These are phyloP conservation scores for Cynocephalus volans DNA, from an alignment of 2,113 vertebrate species.

Conservation along the genomic window DNA sequence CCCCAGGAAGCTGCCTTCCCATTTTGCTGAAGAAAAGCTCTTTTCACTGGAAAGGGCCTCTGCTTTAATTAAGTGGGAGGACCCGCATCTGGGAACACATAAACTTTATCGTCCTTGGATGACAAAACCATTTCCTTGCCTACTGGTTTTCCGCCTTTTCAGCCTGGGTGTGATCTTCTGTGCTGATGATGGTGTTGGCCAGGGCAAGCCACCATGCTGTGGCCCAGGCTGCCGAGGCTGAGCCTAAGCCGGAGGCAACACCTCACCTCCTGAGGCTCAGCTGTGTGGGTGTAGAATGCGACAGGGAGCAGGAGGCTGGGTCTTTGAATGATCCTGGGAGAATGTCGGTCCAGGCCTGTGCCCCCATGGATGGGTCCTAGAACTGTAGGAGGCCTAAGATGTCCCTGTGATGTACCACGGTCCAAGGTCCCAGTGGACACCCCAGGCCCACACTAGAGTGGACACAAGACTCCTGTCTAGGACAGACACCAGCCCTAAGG, in stretches of 20 bases:
- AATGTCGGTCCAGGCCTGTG: neutral
- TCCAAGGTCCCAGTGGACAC: neutral
- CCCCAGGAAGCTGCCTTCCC: conserved; percentile 54
- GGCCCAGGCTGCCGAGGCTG: neutral
- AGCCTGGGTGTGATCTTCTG: conserved; percentile 53
- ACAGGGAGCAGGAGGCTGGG: neutral
- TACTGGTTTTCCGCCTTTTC: conserved; percentile 76
- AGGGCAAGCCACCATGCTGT: neutral
- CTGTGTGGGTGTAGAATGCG: neutral
- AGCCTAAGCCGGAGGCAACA: neutral
- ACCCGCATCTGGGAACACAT: conserved; percentile 79
- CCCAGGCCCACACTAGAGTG: neutral
- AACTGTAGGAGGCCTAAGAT: neutral
- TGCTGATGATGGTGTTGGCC: conserved; percentile 53
- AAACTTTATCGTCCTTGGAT: conserved; percentile 83
- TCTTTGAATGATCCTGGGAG: neutral
- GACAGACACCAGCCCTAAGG: neutral
- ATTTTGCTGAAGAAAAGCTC: conserved; percentile 74
- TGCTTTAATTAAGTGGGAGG: conserved; percentile 76
- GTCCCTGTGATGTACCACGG: neutral
- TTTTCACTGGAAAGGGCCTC: conserved; percentile 62
- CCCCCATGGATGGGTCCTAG: neutral
- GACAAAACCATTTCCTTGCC: conserved; percentile 71
- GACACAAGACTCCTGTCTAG: neutral
- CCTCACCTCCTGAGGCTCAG: conserved; percentile 8